Base-by-base conservation (phyloP, 2,797 vertebrate species). In the Lemur catta region DNA sequence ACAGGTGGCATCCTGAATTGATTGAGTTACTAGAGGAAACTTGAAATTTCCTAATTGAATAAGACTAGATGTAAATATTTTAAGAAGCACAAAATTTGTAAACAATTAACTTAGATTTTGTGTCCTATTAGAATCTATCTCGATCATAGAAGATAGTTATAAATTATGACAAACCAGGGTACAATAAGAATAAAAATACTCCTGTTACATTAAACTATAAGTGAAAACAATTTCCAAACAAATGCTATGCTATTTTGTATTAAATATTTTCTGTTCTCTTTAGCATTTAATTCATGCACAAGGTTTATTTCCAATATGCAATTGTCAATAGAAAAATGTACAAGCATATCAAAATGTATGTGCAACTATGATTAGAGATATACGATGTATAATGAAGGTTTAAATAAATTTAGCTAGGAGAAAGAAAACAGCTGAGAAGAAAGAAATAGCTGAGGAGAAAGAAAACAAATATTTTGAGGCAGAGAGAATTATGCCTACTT, bases 191-290 rank as follows among this genome's bases (percentile, higher is more conserved):
- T 18, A 72, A 75, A 59, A 74, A 28, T 17, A 26, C 3, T 30
- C 69, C 6, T 84, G 0, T 87, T 93, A 69, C 5, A 76, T 84
- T 71, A 90, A 95, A 59, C 6, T 59, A 0, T 80, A 84, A 80
- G 11, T 33, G 13, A 35, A 78, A 87, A 81, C 8, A 26, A 28
- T 65, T 85, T 69, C 15, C n/a, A 84, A 28, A 84, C 24, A 48
- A 82, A 75, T 75, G 18, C 1, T 82, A 59, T 65, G 10, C 28
- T 46, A 75, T 30, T 84, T 85, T 38, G 1, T 55, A 20, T 41
- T 92, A 65, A 84, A 63, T 59, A 69, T 90, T 65, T 95, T 93
- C 15, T 92, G 50, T 43, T 33, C 9, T 79, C 17, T 82, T 93
- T 87, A 63, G 30, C 84, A 79, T 79, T 95, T 71, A 89, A 61